Evolutionary conservation across 1,140 invertebrate species (phyloP).

Genomic region (Megalonaias nervosa): DNA sequence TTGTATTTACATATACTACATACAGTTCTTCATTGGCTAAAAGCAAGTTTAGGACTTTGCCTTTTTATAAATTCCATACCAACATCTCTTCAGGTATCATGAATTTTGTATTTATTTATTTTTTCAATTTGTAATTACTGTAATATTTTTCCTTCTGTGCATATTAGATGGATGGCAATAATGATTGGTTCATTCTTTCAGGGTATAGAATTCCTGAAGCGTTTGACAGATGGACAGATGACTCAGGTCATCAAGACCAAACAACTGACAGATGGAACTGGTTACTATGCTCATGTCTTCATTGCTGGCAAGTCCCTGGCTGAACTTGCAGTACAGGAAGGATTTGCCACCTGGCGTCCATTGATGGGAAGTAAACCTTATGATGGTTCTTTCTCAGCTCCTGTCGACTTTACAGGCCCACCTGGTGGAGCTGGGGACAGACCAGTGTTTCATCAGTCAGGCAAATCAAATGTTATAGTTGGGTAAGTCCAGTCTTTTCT

Average conservation of each 20-base stretch:
- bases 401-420: too few species aligned
- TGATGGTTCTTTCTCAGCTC: too few species aligned
- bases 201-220: constrained; percentile 39
- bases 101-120: background rate
- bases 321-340: constrained; percentile 39
- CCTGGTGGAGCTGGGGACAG: too few species aligned
- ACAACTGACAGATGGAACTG: constrained; percentile 35
- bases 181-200: constrained; percentile 16
- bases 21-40: too few species aligned
- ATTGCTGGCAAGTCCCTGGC: constrained; percentile 29
- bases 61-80: background rate
- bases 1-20: too few species aligned
- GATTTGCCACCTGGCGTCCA: constrained; percentile 37
- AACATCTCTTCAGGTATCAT: background rate
- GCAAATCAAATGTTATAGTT: too few species aligned
- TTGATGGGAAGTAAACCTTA: constrained; percentile 10
- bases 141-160: background rate
- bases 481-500: too few species aligned
- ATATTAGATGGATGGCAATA: background rate
- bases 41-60: too few species aligned
- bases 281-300: constrained; percentile 43
- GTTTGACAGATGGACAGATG: constrained; percentile 39
- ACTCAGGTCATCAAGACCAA: constrained; percentile 24
- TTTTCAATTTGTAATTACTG: background rate
- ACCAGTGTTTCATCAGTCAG: too few species aligned